Conservation (phyloP, 1,140 invertebrate species). For the Coenobita brevimanus region DNA sequence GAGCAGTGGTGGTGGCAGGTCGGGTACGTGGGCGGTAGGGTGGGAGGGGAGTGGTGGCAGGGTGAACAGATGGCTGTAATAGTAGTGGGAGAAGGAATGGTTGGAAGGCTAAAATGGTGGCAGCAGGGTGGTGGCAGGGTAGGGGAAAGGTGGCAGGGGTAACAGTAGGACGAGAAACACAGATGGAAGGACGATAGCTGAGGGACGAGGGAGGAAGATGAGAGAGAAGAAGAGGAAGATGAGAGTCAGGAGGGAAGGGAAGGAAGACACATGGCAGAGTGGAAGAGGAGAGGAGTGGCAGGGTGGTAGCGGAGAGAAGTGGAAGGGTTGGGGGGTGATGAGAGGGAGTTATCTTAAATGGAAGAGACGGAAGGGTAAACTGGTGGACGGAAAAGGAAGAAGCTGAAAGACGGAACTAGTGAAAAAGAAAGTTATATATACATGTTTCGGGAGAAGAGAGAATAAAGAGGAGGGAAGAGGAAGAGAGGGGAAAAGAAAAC, state of each 20-base stretch:
- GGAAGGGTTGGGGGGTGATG: neutral
- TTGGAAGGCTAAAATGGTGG: neutral
- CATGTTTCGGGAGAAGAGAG: too few species aligned
- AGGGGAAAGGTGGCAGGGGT: neutral
- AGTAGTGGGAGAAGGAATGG: neutral
- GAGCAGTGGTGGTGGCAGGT: too few species aligned
- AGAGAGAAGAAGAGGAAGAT: neutral
- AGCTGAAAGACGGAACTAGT: too few species aligned
- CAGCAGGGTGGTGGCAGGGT: neutral
- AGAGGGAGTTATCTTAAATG: neutral
- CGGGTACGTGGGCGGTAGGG: neutral
- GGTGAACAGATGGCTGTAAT: neutral
- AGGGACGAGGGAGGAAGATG: neutral
- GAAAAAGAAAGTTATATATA: too few species aligned
- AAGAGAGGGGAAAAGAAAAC: too few species aligned
- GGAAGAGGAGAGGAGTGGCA: neutral
- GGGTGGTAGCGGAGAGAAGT: neutral
- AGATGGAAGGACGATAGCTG: neutral
- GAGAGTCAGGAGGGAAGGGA: too few species aligned
- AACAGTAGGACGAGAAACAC: neutral
- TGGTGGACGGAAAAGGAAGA: neutral
- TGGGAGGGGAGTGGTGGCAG: neutral
- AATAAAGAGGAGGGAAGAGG: too few species aligned
- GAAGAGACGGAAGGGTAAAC: neutral
- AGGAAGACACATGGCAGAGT: neutral